phyloP scores from a whole-genome alignment of 2,888 invertebrate genomes.

The Lithophane semibrunnea region DNA sequence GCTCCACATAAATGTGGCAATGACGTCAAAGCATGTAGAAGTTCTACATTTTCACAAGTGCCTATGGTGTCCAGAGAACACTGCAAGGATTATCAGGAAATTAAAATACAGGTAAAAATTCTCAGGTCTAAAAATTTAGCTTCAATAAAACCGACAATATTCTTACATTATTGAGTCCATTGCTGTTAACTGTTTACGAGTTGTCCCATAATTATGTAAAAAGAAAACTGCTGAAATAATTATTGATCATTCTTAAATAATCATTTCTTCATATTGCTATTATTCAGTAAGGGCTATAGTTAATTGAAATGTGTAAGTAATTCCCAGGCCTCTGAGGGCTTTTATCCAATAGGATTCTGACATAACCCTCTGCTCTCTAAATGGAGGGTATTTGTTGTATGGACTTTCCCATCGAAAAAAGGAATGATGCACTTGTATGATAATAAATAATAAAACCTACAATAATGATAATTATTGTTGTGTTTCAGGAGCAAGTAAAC shows the following conservation, averaged over 20 bases:
- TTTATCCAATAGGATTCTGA: neutral
- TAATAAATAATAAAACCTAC: neutral
- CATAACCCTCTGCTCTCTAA: neutral
- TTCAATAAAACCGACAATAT: neutral
- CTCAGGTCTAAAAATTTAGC: too few species aligned
- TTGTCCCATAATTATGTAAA: too few species aligned
- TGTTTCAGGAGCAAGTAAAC: slow-evolving; percentile 93
- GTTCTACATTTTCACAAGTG: slow-evolving; percentile 89
- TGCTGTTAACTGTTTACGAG: neutral
- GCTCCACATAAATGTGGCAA: slow-evolving; percentile 90
- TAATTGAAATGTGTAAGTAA: too few species aligned
- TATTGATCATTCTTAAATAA: neutral
- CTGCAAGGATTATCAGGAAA: slow-evolving; percentile 96
- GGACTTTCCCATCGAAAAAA: neutral
- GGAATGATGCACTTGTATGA: neutral
- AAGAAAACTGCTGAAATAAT: neutral
- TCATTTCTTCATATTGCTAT: neutral
- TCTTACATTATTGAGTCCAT: neutral
- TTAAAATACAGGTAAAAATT: slow-evolving; percentile 95
- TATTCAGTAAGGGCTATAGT: too few species aligned
- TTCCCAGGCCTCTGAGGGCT: too few species aligned
- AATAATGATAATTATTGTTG: neutral
- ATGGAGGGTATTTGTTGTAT: neutral
- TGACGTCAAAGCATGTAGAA: slow-evolving; percentile 89
- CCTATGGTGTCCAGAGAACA: slow-evolving; percentile 91